These are phyloP conservation scores for Eulemur albifrons DNA, from an alignment of 2,797 vertebrate species.

Conservation along the genomic window DNA sequence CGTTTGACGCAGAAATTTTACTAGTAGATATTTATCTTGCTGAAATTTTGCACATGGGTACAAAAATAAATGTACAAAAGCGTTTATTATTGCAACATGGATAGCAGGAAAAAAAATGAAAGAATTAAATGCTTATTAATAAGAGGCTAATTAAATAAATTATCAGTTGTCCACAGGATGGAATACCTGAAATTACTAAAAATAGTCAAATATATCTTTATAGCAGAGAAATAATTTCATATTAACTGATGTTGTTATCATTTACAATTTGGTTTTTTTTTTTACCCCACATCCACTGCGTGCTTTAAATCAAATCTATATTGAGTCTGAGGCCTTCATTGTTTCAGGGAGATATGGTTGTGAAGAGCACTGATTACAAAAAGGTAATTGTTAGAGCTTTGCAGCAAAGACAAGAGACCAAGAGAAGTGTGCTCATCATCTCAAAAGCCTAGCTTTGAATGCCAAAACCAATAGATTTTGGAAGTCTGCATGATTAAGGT, in stretches of 20 bases:
- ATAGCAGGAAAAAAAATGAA: neutral
- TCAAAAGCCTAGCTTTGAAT: neutral
- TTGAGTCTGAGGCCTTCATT: neutral
- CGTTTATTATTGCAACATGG: neutral
- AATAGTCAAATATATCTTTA: neutral
- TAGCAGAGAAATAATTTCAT: neutral
- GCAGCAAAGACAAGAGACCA: neutral
- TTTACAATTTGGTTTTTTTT: neutral
- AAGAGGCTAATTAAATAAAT: neutral
- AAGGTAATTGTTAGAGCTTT: neutral
- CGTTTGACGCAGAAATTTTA: neutral
- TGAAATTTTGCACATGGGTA: neutral
- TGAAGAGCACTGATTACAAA: neutral
- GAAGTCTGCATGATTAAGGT: neutral
- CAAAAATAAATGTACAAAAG: slow-evolving; percentile 6
- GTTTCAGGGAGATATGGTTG: neutral
- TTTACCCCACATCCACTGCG: neutral
- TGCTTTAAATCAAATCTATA: neutral
- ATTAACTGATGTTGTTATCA: neutral
- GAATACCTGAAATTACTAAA: neutral
- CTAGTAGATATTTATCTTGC: neutral
- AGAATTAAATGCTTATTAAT: slow-evolving; percentile 9
- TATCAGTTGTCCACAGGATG: neutral
- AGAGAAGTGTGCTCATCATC: neutral
- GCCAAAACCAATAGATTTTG: neutral